phyloP scores from a whole-genome alignment of 2,888 invertebrate genomes.

The Volucella bombylans region DNA sequence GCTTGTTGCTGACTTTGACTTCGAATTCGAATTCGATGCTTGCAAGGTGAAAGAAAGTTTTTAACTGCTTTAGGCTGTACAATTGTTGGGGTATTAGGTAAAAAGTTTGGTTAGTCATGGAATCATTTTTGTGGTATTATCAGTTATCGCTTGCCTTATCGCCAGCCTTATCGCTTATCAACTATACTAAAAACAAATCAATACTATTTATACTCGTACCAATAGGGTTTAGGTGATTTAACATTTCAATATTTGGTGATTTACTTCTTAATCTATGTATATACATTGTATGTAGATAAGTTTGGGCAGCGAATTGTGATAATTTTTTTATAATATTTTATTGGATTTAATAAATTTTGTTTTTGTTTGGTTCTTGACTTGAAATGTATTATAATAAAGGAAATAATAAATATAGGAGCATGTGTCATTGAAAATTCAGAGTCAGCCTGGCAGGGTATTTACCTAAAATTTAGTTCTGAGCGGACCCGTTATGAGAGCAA shows the following conservation, averaged over 20 bases:
- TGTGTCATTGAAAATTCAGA: no score
- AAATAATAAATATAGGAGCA: no score
- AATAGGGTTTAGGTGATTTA: conserved; percentile 28
- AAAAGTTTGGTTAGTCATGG: conserved; percentile 12
- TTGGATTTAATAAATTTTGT: not conserved
- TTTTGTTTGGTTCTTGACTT: no score
- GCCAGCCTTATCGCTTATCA: conserved; percentile 37
- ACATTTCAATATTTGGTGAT: conserved; percentile 24
- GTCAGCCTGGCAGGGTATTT: no score
- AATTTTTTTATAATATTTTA: conserved; percentile 11
- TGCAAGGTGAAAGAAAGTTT: conserved; percentile 29
- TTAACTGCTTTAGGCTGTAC: conserved; percentile 39
- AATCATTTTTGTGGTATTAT: not conserved
- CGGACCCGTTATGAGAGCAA: no score
- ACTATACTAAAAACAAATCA: conserved; percentile 29
- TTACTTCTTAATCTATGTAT: not conserved
- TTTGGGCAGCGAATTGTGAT: not conserved
- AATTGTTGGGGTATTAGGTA: conserved; percentile 11
- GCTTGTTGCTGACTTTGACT: not conserved
- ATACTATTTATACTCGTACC: conserved; percentile 4
- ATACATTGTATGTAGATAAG: not conserved
- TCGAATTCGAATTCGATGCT: conserved; percentile 24
- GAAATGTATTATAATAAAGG: no score
- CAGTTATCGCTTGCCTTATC: conserved; percentile 16
- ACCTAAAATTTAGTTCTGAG: no score